These are phyloP conservation scores for Stenotaenia linearis DNA, from an alignment of 2,888 invertebrate genomes.

Conservation along the genomic window DNA sequence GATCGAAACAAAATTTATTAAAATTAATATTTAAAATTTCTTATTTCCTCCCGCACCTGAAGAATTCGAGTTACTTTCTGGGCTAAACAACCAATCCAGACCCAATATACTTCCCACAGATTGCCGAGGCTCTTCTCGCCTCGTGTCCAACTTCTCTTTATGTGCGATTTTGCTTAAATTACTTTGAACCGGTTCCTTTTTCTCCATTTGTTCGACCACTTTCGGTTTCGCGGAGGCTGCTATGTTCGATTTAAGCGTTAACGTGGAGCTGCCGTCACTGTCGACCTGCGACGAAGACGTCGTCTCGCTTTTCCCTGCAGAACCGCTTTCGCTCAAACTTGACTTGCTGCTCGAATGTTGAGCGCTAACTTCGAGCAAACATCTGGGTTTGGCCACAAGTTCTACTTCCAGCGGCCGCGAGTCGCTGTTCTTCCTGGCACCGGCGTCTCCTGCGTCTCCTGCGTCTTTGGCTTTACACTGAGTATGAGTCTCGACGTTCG, in stretches of 20 bases:
- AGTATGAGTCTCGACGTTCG: background rate
- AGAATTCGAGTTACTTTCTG: conserved; percentile 42
- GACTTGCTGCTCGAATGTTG: conserved; percentile 33
- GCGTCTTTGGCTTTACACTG: background rate
- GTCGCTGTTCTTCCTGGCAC: conserved; percentile 26
- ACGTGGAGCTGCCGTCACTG: conserved; percentile 32
- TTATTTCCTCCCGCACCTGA: conserved; percentile 26
- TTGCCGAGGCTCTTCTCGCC: background rate
- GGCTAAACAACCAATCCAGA: conserved; percentile 60
- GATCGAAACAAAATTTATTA: background rate
- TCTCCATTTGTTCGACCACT: background rate
- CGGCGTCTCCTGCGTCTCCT: background rate
- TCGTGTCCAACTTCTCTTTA: background rate
- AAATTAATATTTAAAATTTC: background rate
- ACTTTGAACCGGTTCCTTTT: background rate
- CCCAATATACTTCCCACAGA: conserved; percentile 53
- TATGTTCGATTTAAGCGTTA: conserved; percentile 7
- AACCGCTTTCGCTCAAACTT: conserved; percentile 26
- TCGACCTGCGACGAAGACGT: conserved; percentile 28
- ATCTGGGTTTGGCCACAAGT: conserved; percentile 22
- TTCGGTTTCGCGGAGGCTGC: background rate
- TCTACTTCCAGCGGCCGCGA: conserved; percentile 33
- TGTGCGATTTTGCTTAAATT: too few species aligned
- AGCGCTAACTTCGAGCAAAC: background rate
- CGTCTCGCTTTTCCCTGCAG: conserved; percentile 24